These are phyloP conservation scores for Sialia sialis DNA, from an alignment of 2,113 vertebrate genomes.

Conservation along the genomic window DNA sequence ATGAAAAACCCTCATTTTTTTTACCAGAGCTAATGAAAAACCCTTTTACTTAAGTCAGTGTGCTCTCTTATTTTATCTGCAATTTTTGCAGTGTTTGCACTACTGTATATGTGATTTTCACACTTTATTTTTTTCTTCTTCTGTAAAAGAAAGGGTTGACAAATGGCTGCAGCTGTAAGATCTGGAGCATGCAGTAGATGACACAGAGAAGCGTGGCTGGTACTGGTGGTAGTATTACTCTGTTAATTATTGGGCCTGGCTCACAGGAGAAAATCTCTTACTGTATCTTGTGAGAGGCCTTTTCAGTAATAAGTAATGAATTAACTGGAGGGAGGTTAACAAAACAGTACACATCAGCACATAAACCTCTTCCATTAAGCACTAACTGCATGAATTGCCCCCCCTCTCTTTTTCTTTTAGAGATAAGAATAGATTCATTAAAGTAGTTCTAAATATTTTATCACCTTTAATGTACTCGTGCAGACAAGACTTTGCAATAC, in stretches of 20 bases:
- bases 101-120: not conserved
- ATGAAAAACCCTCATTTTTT: not conserved
- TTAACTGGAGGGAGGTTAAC: constrained; percentile 7
- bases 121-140: not conserved
- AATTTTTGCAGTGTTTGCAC: not conserved
- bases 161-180: not conserved
- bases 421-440: constrained; percentile 46
- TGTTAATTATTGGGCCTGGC: not conserved
- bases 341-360: constrained; percentile 1
- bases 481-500: not conserved
- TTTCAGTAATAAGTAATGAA: constrained; percentile 3
- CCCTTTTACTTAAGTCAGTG: not conserved
- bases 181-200: not conserved
- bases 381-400: not conserved
- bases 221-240: not conserved
- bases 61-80: not conserved
- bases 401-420: not conserved
- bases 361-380: constrained; percentile 28
- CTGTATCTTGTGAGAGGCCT: not conserved
- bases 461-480: not conserved
- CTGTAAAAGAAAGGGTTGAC: not conserved
- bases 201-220: not conserved
- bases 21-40: not conserved
- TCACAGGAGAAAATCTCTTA: not conserved
- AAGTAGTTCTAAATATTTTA: constrained; percentile 58